These are phyloP conservation scores for Pinna nobilis DNA, from an alignment of 1,140 invertebrate species.

Conservation along the genomic window DNA sequence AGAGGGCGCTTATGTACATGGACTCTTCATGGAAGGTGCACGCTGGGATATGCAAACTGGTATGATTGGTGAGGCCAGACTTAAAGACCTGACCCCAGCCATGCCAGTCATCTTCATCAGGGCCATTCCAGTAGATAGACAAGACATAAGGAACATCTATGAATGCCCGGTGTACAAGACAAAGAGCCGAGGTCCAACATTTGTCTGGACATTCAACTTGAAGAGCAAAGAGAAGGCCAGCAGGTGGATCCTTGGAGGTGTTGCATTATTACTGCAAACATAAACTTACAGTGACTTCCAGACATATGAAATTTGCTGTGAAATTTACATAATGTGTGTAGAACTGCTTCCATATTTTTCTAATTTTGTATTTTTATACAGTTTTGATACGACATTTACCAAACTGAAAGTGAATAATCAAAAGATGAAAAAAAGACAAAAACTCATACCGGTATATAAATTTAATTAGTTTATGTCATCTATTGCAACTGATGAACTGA, in stretches of 20 bases:
- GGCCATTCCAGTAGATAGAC: slow-evolving; percentile 93
- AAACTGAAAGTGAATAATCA: too few species aligned
- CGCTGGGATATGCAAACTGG: slow-evolving; percentile 92
- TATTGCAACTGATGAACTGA: too few species aligned
- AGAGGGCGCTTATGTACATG: slow-evolving; percentile 95
- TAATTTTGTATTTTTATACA: too few species aligned
- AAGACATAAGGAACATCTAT: slow-evolving; percentile 93
- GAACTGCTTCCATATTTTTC: too few species aligned
- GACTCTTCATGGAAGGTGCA: slow-evolving; percentile 95
- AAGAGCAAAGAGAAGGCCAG: slow-evolving; percentile 95
- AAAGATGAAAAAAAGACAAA: too few species aligned
- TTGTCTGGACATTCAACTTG: slow-evolving; percentile 97
- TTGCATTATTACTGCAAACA: slow-evolving; percentile 90
- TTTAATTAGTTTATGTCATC: too few species aligned
- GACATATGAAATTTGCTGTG: too few species aligned
- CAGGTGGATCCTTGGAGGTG: slow-evolving; percentile 95
- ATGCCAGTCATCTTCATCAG: slow-evolving; percentile 97
- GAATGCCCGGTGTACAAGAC: slow-evolving; percentile 98
- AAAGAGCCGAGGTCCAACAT: slow-evolving; percentile 90
- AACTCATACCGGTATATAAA: too few species aligned
- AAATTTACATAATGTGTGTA: too few species aligned
- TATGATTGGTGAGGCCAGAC: slow-evolving; percentile 90
- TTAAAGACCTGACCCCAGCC: slow-evolving; percentile 93
- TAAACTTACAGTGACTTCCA: too few species aligned
- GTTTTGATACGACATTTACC: too few species aligned